Conservation (phyloP, 92 coral and sea anemone genomes). For the Epizoanthus rinbou region DNA sequence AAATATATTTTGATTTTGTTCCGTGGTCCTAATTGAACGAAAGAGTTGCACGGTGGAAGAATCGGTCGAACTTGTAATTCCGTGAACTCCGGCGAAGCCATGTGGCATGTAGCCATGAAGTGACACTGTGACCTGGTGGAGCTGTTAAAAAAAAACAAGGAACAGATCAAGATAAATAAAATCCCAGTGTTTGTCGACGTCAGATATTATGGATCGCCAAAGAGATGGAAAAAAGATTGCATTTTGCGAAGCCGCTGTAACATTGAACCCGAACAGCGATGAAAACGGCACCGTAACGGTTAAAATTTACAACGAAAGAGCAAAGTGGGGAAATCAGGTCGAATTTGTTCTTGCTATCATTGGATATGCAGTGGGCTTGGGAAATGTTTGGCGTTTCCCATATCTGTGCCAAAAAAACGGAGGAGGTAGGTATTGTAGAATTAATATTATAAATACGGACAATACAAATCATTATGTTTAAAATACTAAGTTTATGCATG, state of each 20-base stretch:
- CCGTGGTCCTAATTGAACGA: not conserved
- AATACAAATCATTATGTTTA: too few species aligned
- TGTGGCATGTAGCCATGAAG: too few species aligned
- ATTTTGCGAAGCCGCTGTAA: conserved; percentile 8
- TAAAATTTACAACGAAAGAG: not conserved
- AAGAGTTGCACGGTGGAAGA: not conserved
- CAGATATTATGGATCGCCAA: not conserved
- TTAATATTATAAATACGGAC: too few species aligned
- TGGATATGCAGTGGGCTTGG: conserved; percentile 24
- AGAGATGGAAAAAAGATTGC: not conserved
- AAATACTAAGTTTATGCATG: too few species aligned
- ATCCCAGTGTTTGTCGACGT: not conserved
- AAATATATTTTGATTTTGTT: not conserved
- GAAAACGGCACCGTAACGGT: conserved; percentile 8
- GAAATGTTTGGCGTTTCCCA: conserved; percentile 38
- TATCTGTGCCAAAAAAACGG: conserved; percentile 38
- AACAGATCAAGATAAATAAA: not conserved
- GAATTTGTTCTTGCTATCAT: conserved; percentile 38
- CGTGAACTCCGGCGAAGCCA: too few species aligned
- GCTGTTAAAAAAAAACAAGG: not conserved
- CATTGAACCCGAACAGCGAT: not conserved
- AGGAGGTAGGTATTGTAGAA: conserved; percentile 19
- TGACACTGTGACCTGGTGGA: not conserved
- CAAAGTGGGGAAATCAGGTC: conserved; percentile 24
- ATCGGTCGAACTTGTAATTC: too few species aligned